Evolutionary conservation across 2,113 vertebrate species (phyloP).

Genomic region (Dicaeum eximium): DNA sequence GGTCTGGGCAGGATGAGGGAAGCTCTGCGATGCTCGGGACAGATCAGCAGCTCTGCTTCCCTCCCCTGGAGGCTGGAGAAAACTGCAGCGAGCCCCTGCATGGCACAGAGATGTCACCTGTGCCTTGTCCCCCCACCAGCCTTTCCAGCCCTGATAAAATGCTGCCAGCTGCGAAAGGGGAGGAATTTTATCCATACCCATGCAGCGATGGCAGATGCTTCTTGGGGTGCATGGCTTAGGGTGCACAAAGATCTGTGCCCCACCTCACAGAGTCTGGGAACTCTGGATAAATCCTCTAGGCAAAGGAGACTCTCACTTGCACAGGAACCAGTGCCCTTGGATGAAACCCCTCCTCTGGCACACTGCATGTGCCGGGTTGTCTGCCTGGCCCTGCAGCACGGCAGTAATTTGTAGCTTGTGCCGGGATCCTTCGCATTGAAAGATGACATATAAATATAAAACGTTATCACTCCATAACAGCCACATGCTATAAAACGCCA

Average conservation of each 20-base stretch:
- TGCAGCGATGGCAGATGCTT: rapidly evolving
- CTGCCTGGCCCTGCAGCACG: neutral
- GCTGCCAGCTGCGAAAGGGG: neutral
- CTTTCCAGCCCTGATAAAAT: neutral
- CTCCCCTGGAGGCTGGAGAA: slow-evolving; percentile 54
- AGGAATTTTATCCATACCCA: neutral
- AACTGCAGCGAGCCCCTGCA: neutral
- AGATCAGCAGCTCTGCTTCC: slow-evolving; percentile 44
- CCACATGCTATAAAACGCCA: slow-evolving; percentile 61
- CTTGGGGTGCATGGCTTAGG: rapidly evolving
- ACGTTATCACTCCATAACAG: slow-evolving; percentile 65
- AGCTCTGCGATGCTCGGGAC: neutral
- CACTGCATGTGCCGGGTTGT: neutral
- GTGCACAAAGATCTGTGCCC: neutral
- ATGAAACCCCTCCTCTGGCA: neutral
- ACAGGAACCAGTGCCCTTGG: neutral
- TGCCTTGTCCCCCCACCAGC: rapidly evolving
- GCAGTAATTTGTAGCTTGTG: slow-evolving; percentile 43
- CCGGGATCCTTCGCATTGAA: slow-evolving; percentile 44
- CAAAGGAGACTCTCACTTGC: neutral
- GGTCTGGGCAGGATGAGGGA: neutral
- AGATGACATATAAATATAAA: slow-evolving; percentile 67
- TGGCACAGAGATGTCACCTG: neutral
- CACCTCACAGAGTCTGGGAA: neutral
- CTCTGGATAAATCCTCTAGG: neutral